Conservation (phyloP, 2,797 vertebrate genomes). For the Streptopelia turtur region DNA sequence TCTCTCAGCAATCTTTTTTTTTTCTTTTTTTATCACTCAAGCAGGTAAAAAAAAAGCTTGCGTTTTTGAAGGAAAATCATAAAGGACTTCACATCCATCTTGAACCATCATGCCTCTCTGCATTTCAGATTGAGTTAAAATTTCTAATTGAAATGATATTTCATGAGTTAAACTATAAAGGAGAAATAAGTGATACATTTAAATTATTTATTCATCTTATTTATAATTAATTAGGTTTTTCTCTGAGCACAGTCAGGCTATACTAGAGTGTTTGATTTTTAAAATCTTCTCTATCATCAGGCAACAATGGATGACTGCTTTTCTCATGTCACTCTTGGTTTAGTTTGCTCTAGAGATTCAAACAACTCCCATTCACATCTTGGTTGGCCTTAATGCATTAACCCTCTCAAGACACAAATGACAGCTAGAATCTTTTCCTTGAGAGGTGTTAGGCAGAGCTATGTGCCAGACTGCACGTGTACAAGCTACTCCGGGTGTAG, state of each 20-base stretch:
- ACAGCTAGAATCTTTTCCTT: not conserved
- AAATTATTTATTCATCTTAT: slow-evolving; percentile 93
- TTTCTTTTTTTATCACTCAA: slow-evolving; percentile 59
- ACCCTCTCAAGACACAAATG: not conserved
- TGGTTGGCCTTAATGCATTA: slow-evolving; percentile 42
- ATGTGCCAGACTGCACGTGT: not conserved
- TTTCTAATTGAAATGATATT: slow-evolving; percentile 95
- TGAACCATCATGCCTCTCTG: slow-evolving; percentile 67
- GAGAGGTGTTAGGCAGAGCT: not conserved
- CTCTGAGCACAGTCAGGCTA: slow-evolving; percentile 73
- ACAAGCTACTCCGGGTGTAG: not conserved
- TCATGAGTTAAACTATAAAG: slow-evolving; percentile 91
- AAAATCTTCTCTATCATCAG: slow-evolving; percentile 68
- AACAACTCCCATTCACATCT: slow-evolving; percentile 52
- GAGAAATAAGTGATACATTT: slow-evolving; percentile 91
- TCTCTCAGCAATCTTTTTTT: slow-evolving; percentile 42
- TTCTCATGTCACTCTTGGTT: slow-evolving; percentile 53
- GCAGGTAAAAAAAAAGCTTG: slow-evolving; percentile 66
- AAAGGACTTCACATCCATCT: slow-evolving; percentile 81
- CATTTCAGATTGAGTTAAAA: slow-evolving; percentile 85
- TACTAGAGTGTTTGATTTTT: slow-evolving; percentile 76
- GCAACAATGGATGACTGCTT: slow-evolving; percentile 67
- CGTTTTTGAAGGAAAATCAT: slow-evolving; percentile 62
- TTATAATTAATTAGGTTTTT: slow-evolving; percentile 89
- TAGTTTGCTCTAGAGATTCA: slow-evolving; percentile 54